A percentile compares a stretch with the other conserved stretches of the same genome.
These are phyloP conservation scores for Platycnemis pennipes DNA, from an alignment of 2,888 invertebrate species.

Conservation along the genomic window DNA sequence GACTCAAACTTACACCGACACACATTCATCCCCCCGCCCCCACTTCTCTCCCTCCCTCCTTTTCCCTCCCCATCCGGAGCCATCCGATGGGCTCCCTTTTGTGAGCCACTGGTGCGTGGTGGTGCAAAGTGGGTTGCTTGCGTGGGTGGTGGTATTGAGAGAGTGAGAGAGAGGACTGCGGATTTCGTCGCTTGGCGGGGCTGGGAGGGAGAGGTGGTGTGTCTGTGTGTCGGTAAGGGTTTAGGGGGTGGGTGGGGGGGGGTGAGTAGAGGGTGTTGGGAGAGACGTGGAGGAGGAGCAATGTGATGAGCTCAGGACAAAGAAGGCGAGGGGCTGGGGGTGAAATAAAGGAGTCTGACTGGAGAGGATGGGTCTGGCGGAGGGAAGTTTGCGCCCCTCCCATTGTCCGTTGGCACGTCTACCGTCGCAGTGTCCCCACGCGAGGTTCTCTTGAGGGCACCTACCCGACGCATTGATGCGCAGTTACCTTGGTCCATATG, in stretches of 20 bases:
- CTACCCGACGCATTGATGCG: not conserved
- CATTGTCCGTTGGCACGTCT: constrained; percentile 27
- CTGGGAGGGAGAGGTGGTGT: not conserved
- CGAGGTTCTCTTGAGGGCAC: not conserved
- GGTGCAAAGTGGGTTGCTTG: not conserved
- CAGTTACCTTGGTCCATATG: not conserved
- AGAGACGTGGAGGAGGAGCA: not conserved
- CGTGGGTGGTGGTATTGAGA: not conserved
- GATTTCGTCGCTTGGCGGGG: not conserved
- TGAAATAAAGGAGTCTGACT: not conserved
- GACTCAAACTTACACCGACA: not conserved
- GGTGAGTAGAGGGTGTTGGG: not conserved
- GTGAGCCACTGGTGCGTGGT: constrained; percentile 54
- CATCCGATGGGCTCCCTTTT: constrained; percentile 1
- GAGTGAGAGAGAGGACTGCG: not conserved
- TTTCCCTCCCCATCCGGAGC: not conserved
- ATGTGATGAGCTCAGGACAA: not conserved
- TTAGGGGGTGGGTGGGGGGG: not conserved
- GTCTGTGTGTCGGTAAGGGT: no score
- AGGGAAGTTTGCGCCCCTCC: not conserved
- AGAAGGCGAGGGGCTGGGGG: not conserved
- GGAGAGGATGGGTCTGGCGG: not conserved
- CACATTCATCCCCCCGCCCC: not conserved
- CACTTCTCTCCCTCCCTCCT: not conserved
- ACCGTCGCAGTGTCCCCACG: not conserved